phyloP scores from a whole-genome alignment of 2,113 vertebrate species.

The Hipposideros armiger region DNA sequence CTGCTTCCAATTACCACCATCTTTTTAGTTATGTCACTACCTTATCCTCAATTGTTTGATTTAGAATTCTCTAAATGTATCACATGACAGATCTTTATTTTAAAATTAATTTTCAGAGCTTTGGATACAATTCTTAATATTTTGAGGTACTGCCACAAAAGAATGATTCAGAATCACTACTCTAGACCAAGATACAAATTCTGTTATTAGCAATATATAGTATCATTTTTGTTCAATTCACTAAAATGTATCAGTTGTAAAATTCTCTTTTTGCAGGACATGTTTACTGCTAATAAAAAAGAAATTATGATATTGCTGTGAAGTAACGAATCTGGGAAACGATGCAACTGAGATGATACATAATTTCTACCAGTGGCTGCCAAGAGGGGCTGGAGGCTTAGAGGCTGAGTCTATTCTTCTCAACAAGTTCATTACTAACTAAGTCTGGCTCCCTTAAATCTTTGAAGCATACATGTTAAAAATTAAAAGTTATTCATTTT shows the following conservation, averaged over 20 bases:
- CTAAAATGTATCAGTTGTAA: background rate
- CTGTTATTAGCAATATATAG: background rate
- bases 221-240: slow-evolving; percentile 26
- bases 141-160: background rate
- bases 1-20: background rate
- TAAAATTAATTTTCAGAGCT: slow-evolving; percentile 50
- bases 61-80: background rate
- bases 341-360: background rate
- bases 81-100: slow-evolving; percentile 1
- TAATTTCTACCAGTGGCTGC: background rate
- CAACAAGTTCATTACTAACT: background rate
- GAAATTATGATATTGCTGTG: background rate
- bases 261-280: slow-evolving; percentile 9
- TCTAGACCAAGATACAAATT: slow-evolving; percentile 10
- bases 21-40: background rate
- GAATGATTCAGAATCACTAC: slow-evolving; percentile 3
- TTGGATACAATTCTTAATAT: slow-evolving; percentile 30
- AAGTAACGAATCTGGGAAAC: slow-evolving; percentile 35
- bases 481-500: slow-evolving; percentile 26
- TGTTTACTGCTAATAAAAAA: slow-evolving; percentile 45
- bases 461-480: slow-evolving; percentile 42
- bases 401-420: background rate
- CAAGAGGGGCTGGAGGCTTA: background rate
- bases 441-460: slow-evolving; percentile 25
- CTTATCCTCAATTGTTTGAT: background rate